Conservation (phyloP, 2,888 invertebrate genomes). For the Lasioglossum oenotherae region DNA sequence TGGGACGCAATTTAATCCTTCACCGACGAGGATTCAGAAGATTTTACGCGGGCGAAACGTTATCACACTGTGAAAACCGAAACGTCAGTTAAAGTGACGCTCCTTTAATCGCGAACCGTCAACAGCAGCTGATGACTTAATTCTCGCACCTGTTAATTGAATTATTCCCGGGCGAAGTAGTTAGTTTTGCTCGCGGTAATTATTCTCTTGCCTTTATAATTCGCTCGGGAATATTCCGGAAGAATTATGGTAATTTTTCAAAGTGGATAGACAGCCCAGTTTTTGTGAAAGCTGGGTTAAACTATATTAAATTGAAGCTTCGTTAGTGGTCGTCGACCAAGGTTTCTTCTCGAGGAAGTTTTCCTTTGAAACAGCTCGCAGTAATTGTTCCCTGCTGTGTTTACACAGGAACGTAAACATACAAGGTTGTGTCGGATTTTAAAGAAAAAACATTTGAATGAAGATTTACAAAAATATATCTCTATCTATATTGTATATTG, state of each 20-base stretch:
- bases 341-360: background rate
- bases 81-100: background rate
- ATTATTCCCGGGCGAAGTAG: background rate
- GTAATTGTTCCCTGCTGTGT: background rate
- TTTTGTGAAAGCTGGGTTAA: background rate
- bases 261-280: background rate
- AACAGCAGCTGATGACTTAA: background rate
- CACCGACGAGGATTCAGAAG: background rate
- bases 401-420: background rate
- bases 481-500: too few species aligned
- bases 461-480: too few species aligned
- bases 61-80: background rate
- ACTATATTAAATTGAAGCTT: background rate
- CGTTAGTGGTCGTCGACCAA: background rate
- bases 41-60: background rate
- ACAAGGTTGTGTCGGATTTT: too few species aligned
- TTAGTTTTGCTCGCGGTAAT: background rate
- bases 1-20: constrained; percentile 68
- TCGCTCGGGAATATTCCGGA: background rate
- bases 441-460: too few species aligned
- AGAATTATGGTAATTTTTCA: background rate
- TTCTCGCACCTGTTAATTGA: background rate
- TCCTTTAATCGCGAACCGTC: background rate
- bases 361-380: background rate
- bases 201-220: background rate